Evolutionary conservation across 2,888 invertebrate species (phyloP), one percentile per base, ranked within the genome.

Genomic region (Tenthredo amoena): DNA sequence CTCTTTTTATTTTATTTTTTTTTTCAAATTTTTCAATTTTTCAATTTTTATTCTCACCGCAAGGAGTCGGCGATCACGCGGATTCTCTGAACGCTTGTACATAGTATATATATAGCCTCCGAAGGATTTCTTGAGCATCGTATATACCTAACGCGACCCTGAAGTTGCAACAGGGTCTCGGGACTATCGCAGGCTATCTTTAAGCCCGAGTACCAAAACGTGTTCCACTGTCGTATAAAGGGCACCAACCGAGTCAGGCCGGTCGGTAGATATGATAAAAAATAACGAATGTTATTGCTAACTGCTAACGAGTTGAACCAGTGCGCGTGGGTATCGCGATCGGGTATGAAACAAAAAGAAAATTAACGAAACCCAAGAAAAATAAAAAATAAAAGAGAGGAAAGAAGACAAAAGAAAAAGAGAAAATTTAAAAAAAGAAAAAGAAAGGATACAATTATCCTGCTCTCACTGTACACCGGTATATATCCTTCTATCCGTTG

Each of bases 271-370:
- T 92, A 92, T 91, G 92, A 92, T 92, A 92, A 92, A 90, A 83
- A 92, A 92, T 92, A 92, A 92, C 90, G 90, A 91, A 92, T 92
- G 92, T 92, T 92, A 92, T 92, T 92, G 92, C 92, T 92, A 92
- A 92, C 92, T 90, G 90, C 90, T 91, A 92, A 92, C 92, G 91
- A 92, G 91, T 92, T 89, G 89, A 91, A 91, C 91, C 88, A 91
- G 88, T 88, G 89, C 88, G 90, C 90, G 90, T 89, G 91, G 90
- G 89, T 90, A 91, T 90, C 83, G 83, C 68, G 83, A 83, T 83
- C 83, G 26, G 47, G 31, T 18, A 47, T 6, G 12, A 83, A 83
- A 31, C 68, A 47, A 68, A 31, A 50, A 40, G 47, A 68, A 47
- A 15, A 83, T 68, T 18, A 43, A 83, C 82, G 21, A 83, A 47